Percentiles rank a stretch among this genome's conserved stretches.
Conservation (phyloP, 2,797 vertebrate genomes). For the Corythornis leucogaster region DNA sequence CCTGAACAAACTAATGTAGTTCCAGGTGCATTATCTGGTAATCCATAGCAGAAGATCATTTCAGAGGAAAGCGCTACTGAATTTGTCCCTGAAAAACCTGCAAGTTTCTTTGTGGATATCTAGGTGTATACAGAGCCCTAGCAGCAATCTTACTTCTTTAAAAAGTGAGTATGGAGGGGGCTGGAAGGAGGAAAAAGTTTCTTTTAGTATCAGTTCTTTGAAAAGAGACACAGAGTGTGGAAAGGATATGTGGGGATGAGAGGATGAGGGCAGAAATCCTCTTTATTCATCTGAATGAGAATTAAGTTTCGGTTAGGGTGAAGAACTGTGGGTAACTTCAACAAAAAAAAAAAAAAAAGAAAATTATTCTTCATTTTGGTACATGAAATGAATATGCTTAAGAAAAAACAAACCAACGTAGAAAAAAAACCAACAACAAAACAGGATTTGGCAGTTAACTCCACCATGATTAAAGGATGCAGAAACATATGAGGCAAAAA, state of each 20-base stretch:
- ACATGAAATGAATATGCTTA: not conserved
- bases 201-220: not conserved
- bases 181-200: not conserved
- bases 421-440: not conserved
- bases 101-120: not conserved
- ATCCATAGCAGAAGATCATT: constrained; percentile 31
- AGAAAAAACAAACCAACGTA: not conserved
- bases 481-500: constrained; percentile 61
- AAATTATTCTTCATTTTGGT: not conserved
- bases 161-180: not conserved
- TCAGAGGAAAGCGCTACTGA: not conserved
- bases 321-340: not conserved
- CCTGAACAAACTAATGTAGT: constrained; percentile 1
- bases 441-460: constrained; percentile 25
- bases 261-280: not conserved
- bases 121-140: not conserved
- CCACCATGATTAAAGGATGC: constrained; percentile 37
- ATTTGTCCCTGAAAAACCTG: constrained; percentile 15
- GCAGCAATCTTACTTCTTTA: not conserved
- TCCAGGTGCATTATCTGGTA: constrained; percentile 33
- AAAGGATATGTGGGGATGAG: not conserved
- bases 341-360: not conserved
- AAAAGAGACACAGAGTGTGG: not conserved
- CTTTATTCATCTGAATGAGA: not conserved
- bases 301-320: not conserved